phyloP scores from a whole-genome alignment of 2,797 vertebrate genomes.

The Pampus argenteus region DNA sequence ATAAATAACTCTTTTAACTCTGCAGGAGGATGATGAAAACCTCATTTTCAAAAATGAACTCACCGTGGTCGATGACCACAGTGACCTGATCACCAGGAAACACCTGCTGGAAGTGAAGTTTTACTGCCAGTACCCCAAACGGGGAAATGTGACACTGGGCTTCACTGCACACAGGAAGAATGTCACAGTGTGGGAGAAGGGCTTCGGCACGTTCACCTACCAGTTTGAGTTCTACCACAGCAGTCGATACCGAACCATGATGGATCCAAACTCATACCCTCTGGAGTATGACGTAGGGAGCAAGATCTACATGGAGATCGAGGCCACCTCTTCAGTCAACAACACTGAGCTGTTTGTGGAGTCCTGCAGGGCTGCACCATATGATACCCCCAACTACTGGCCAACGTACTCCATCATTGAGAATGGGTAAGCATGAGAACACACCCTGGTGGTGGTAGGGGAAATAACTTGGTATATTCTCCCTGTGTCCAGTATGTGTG shows the following conservation, averaged over 20 bases:
- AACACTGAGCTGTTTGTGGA: constrained; percentile 80
- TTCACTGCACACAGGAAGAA: constrained; percentile 65
- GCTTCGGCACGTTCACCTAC: constrained; percentile 78
- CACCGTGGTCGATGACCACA: constrained; percentile 27
- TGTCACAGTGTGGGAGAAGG: constrained; percentile 68
- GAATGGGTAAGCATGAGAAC: constrained; percentile 67
- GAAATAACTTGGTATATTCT: too few species aligned
- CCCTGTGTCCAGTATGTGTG: too few species aligned
- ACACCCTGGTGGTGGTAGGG: too few species aligned
- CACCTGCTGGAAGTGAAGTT: constrained; percentile 73
- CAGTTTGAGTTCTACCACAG: constrained; percentile 75
- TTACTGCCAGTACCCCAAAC: constrained; percentile 78
- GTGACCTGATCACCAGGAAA: constrained; percentile 71
- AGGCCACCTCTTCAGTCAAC: constrained; percentile 65
- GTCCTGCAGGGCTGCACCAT: constrained; percentile 78
- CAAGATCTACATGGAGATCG: constrained; percentile 78
- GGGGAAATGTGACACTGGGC: constrained; percentile 57
- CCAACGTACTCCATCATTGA: constrained; percentile 76
- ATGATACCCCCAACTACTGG: constrained; percentile 71
- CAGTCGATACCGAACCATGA: constrained; percentile 21
- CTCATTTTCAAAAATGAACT: constrained; percentile 80
- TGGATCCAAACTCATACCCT: constrained; percentile 65
- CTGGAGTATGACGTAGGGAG: constrained; percentile 62
- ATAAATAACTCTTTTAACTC: background rate
- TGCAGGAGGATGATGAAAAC: constrained; percentile 72